Evolutionary conservation across 2,888 invertebrate genomes (phyloP).

Genomic region (Drosophila suboccidentalis): DNA sequence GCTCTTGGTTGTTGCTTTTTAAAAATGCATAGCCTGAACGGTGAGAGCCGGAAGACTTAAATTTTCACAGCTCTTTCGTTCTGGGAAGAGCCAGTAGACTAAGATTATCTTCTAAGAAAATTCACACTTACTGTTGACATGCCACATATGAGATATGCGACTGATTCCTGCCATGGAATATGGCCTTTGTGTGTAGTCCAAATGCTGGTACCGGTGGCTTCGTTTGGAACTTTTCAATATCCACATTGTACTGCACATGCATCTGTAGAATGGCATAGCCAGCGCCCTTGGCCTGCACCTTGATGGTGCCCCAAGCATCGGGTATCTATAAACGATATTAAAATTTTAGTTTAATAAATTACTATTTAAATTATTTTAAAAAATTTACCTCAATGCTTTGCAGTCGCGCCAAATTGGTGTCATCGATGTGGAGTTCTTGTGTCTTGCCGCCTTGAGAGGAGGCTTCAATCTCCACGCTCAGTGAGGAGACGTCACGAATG

Average conservation of each 20-base stretch:
- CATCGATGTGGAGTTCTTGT: constrained; percentile 89
- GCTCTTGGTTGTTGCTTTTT: too few relatives aligned
- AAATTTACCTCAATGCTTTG: constrained; percentile 89
- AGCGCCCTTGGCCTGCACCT: constrained; percentile 95
- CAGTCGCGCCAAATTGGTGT: constrained; percentile 91
- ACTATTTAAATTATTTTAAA: too few relatives aligned
- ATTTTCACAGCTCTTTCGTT: too few relatives aligned
- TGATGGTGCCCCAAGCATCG: constrained; percentile 97
- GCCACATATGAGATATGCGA: constrained; percentile 95
- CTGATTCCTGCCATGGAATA: constrained; percentile 95
- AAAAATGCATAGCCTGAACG: too few relatives aligned
- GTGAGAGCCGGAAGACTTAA: too few relatives aligned
- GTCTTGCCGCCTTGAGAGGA: constrained; percentile 91
- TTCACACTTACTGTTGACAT: constrained; percentile 93
- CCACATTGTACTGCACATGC: constrained; percentile 96
- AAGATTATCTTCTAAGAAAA: too few relatives aligned
- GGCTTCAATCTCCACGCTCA: constrained; percentile 93
- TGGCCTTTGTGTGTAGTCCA: constrained; percentile 90
- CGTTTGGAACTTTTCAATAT: constrained; percentile 93
- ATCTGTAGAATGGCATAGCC: constrained; percentile 98
- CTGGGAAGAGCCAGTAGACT: too few relatives aligned
- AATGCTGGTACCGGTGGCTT: constrained; percentile 93
- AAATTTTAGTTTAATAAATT: not conserved
- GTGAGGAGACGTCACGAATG: constrained; percentile 92
- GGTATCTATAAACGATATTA: constrained; percentile 88